phyloP scores from a whole-genome alignment of 2,797 vertebrate species.

The Pempheris klunzingeri region DNA sequence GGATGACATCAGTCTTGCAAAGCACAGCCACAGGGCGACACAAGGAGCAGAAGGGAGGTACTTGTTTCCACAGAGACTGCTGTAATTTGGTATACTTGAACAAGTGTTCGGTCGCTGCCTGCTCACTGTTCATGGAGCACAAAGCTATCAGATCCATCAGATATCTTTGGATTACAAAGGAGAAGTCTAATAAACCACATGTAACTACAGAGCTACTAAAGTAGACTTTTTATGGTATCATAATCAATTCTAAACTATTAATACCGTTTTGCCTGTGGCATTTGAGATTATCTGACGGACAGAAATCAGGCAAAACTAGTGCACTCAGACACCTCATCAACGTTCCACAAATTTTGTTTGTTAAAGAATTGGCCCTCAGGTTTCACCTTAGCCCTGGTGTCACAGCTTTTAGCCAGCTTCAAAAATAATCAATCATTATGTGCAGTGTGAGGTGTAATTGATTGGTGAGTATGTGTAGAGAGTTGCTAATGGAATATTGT shows the following conservation, averaged over 20 bases:
- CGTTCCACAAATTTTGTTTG: conserved; percentile 48
- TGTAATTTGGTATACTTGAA: conserved; percentile 53
- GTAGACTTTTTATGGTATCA: not conserved
- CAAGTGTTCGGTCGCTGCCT: conserved; percentile 28
- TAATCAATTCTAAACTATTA: conserved; percentile 8
- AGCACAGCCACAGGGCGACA: conserved; percentile 57
- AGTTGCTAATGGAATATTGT: conserved; percentile 73
- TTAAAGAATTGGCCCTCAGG: conserved; percentile 37
- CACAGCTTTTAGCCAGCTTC: conserved; percentile 55
- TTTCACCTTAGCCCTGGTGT: conserved; percentile 60
- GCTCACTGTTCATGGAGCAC: conserved; percentile 35
- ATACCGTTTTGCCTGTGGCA: not conserved
- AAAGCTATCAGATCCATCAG: conserved; percentile 38
- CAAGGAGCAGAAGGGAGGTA: conserved; percentile 50
- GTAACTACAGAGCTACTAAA: not conserved
- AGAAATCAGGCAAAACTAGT: conserved; percentile 19
- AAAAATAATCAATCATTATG: conserved; percentile 73
- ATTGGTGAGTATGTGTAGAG: conserved; percentile 70
- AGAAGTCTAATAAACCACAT: conserved; percentile 1
- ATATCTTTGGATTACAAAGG: conserved; percentile 24
- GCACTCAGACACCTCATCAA: conserved; percentile 26
- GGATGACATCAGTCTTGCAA: conserved; percentile 74
- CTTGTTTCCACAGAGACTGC: conserved; percentile 64
- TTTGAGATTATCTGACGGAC: conserved; percentile 14
- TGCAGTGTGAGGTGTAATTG: conserved; percentile 73